Conservation (phyloP, 92 coral and sea anemone genomes). For the Anthopleura xanthogrammica region DNA sequence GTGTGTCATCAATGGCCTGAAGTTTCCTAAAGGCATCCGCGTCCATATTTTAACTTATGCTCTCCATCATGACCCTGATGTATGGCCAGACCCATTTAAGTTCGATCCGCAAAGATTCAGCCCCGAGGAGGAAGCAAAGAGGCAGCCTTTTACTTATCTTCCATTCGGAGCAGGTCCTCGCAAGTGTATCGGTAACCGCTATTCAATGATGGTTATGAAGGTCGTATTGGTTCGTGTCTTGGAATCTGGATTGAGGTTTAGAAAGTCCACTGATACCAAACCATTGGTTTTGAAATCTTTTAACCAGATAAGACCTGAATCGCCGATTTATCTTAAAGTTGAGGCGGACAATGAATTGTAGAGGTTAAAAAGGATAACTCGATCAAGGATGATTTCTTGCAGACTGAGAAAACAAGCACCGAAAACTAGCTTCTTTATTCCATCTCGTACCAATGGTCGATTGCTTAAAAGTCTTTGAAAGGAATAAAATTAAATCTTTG, state of each 20-base stretch:
- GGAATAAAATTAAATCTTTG: too few species aligned
- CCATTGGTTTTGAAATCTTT: constrained; percentile 20
- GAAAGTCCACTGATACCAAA: constrained; percentile 3
- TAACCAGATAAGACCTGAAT: constrained; percentile 11
- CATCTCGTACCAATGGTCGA: too few species aligned
- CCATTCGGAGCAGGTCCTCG: constrained; percentile 47
- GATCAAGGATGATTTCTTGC: too few species aligned
- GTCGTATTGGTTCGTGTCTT: constrained; percentile 20
- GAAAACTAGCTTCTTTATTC: too few species aligned
- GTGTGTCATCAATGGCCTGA: constrained; percentile 39
- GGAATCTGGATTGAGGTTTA: constrained; percentile 31
- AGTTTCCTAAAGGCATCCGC: constrained; percentile 40
- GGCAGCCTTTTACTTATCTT: constrained; percentile 31
- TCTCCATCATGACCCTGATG: constrained; percentile 49
- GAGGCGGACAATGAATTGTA: not conserved
- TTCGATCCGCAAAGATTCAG: constrained; percentile 48
- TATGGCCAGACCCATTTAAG: constrained; percentile 53
- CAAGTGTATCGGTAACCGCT: constrained; percentile 33
- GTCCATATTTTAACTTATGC: constrained; percentile 42
- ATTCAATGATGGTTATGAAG: constrained; percentile 39
- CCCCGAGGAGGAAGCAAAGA: constrained; percentile 20
- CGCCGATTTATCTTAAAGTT: constrained; percentile 14
- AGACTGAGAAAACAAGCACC: too few species aligned
- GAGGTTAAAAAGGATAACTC: not conserved
- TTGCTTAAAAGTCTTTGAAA: too few species aligned